Base-by-base conservation (phyloP, 2,797 vertebrate genomes). In the Gymnothorax javanicus region DNA sequence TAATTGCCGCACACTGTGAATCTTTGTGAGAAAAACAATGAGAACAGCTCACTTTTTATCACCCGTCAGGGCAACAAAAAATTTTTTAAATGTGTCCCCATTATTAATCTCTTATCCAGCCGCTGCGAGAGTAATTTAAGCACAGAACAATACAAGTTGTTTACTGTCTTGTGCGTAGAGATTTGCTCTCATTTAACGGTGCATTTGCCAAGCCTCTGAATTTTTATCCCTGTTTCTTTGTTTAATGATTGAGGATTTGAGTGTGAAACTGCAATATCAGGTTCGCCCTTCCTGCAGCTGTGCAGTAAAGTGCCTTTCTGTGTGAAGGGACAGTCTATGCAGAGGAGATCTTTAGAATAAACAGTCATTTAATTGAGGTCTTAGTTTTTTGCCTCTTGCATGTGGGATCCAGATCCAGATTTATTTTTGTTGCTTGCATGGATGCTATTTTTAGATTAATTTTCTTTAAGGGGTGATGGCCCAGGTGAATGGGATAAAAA, bases 281-380 rank as follows among this genome's bases (percentile, higher is more conserved):
- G 11, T 75, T 43, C 71, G 33, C 25, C 69, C n/a, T 12, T 12
- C 13, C 69, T 12, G 13, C 33, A 73, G n/a, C 69, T 73, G 13
- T 73, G 25, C 27, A 33, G 25, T 73, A 75, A 75, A 75, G 71
- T 75, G 71, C 71, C 71, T 75, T 75, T 75, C 71, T 75, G 5
- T 27, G 43, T 11, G 69, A 71, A 71, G 25, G 69, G 69, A 27
- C n/a, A 71, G 25, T 33, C 9, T 71, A 8, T 71, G 8, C 33
- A 43, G 33, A 43, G 33, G 1, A 43, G 33, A 43, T 33, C 8
- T 71, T n/a, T 11, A 6, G 33, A 71, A 27, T 15, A 71, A 4
- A 71, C 27, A 33, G 6, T 9, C 8, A 9, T 33, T 75, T 75
- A 43, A 75, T 75, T 33, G 71, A 75, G 27, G 43, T 75, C 33